Evolutionary conservation across 1,140 invertebrate species (phyloP).

Genomic region (Phymastichus coffea): DNA sequence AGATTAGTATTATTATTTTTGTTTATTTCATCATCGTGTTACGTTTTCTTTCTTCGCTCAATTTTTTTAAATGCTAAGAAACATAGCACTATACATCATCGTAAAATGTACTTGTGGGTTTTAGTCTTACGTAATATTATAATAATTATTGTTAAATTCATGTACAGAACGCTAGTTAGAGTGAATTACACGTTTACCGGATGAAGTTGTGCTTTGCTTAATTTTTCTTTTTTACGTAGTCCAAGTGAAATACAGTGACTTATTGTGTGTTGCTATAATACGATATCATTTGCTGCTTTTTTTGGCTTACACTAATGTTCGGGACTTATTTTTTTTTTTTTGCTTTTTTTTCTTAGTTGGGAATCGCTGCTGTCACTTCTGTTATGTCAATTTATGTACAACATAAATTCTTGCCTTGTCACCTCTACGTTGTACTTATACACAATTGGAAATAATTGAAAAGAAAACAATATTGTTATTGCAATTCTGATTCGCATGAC

Average conservation of each 20-base stretch:
- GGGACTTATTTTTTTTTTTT: no score
- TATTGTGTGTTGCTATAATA: not conserved
- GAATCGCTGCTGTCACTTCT: no score
- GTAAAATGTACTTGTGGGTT: slow-evolving; percentile 21
- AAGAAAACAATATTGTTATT: no score
- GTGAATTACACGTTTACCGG: slow-evolving; percentile 39
- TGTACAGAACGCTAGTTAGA: slow-evolving; percentile 40
- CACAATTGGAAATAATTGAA: not conserved
- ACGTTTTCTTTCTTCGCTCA: slow-evolving; percentile 24
- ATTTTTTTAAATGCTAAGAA: slow-evolving; percentile 39
- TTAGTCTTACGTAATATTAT: slow-evolving; percentile 12
- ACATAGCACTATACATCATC: slow-evolving; percentile 40
- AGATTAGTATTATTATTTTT: slow-evolving; percentile 27
- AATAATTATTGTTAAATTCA: slow-evolving; percentile 15
- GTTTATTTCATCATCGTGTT: slow-evolving; percentile 16
- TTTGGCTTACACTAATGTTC: no score
- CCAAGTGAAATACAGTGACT: slow-evolving; percentile 4
- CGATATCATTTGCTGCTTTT: no score
- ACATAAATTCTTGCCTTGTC: no score
- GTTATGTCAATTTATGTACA: no score
- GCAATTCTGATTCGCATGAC: no score
- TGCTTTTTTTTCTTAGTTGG: no score
- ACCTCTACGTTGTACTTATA: not conserved
- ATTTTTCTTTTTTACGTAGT: slow-evolving; percentile 2
- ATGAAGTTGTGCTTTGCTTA: slow-evolving; percentile 22